Evolutionary conservation across 2,113 vertebrate species (phyloP), one percentile per base, ranked within the genome.

Genomic region (Telmatochromis brichardi): DNA sequence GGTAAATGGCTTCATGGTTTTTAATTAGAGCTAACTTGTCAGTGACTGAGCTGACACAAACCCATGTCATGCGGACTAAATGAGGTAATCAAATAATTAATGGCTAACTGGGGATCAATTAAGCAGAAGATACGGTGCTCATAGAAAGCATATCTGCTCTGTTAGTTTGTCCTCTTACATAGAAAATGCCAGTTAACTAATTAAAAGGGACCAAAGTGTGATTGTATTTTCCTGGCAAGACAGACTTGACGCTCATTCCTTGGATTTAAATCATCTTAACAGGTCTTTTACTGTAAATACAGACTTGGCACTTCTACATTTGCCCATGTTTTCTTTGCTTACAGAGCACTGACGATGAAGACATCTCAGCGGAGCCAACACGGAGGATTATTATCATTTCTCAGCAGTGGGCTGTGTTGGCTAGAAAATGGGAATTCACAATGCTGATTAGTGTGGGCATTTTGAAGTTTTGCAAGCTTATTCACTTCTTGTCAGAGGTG

Each of bases 51-150:
- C 91, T 84, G 89, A 91, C 91, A 90, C 88, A 91, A 81, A 81
- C 89, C 79, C 71, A 45, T 92, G 90, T 92, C 90, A 93, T 21
- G 45, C 81, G 53, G 81, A 86, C 84, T 91, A 86, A 94, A 93
- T 90, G 90, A 88, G 91, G 85, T 93, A 92, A 95, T 95, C 82
- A 89, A 92, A 95, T 95, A 92, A 93, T 90, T 86, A 93, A 95
- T 93, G 94, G 92, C 83, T 94, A 93, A 95, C 94, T 94, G 90
- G 95, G 92, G 94, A 94, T 93, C 91, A 95, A 95, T 96, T 95
- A 94, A 58, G 85, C 90, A 65, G 88, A 89, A 86, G 90, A 88
- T 92, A 90, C 63, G 84, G 71, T 78, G 90, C 85, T 88, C 79
- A 37, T 79, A 85, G 86, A 76, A 50, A 82, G 60, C 80, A 57